A percentile compares a stretch with the other conserved stretches of the same genome.
Evolutionary conservation across 2,113 vertebrate species (phyloP).

Genomic region (Oxyura jamaicensis): DNA sequence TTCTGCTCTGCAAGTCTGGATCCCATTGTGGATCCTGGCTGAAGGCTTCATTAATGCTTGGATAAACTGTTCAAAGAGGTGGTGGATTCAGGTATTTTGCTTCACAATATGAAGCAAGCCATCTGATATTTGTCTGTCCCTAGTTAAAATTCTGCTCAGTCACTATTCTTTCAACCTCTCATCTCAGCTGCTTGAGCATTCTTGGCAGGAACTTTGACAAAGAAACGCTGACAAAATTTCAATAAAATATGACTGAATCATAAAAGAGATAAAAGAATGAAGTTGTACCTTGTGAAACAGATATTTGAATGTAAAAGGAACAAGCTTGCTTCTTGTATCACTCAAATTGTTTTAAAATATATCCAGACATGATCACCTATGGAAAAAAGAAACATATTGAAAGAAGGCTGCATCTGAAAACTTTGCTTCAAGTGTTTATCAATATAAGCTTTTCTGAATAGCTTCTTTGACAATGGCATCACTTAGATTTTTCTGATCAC

Average conservation of each 20-base stretch:
- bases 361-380: background rate
- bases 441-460: background rate
- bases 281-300: constrained; percentile 16
- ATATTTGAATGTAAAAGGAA: constrained; percentile 36
- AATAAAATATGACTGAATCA: constrained; percentile 28
- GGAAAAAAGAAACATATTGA: background rate
- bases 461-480: background rate
- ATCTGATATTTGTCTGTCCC: constrained; percentile 9
- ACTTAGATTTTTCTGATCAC: background rate
- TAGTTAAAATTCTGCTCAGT: constrained; percentile 44
- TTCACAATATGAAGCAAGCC: constrained; percentile 10
- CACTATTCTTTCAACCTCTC: constrained; percentile 28
- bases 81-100: background rate
- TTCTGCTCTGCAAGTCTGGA: background rate
- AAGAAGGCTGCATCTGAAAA: background rate
- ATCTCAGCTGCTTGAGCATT: constrained; percentile 30
- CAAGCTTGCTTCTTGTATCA: background rate
- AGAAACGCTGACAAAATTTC: constrained; percentile 45
- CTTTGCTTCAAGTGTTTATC: background rate
- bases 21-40: background rate
- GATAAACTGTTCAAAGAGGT: background rate
- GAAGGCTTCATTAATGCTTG: background rate
- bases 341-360: constrained; percentile 44
- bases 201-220: constrained; percentile 29
- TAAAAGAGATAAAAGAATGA: constrained; percentile 28